Conservation (phyloP, 2,113 vertebrate species). For the Australoheros scitulus region DNA sequence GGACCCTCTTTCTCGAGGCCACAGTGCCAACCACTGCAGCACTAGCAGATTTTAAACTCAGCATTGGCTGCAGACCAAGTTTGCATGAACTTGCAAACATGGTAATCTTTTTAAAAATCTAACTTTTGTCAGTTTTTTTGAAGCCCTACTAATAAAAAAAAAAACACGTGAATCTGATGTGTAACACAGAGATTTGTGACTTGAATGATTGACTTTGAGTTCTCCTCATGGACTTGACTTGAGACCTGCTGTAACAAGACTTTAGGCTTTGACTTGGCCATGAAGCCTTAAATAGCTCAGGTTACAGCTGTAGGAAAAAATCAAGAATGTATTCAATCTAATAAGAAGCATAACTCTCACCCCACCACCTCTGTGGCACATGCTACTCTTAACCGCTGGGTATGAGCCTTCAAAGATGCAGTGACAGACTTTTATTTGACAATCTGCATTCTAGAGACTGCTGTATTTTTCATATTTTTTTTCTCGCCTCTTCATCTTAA, state of each 20-base stretch:
- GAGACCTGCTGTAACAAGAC: background rate
- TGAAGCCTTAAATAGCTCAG: background rate
- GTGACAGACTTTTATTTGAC: background rate
- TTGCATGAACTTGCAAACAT: background rate
- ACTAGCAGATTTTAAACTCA: rapidly evolving
- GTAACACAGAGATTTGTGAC: background rate
- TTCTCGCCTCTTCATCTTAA: background rate
- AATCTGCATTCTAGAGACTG: background rate
- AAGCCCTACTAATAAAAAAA: background rate
- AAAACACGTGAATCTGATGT: background rate
- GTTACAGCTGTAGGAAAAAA: background rate
- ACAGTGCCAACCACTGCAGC: background rate
- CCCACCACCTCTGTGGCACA: background rate
- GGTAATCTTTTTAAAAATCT: background rate
- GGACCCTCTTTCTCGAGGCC: background rate
- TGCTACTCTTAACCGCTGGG: background rate
- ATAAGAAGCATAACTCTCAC: background rate
- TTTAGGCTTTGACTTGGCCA: background rate
- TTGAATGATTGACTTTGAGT: background rate
- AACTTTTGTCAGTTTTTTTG: background rate
- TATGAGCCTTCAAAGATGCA: background rate
- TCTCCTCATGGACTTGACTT: rapidly evolving
- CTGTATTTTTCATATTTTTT: background rate
- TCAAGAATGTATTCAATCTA: background rate
- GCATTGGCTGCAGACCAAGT: background rate